Evolutionary conservation across 1,140 invertebrate species (phyloP), one percentile per base, ranked within the genome.

Genomic region (Pogonognathellus flavescens): DNA sequence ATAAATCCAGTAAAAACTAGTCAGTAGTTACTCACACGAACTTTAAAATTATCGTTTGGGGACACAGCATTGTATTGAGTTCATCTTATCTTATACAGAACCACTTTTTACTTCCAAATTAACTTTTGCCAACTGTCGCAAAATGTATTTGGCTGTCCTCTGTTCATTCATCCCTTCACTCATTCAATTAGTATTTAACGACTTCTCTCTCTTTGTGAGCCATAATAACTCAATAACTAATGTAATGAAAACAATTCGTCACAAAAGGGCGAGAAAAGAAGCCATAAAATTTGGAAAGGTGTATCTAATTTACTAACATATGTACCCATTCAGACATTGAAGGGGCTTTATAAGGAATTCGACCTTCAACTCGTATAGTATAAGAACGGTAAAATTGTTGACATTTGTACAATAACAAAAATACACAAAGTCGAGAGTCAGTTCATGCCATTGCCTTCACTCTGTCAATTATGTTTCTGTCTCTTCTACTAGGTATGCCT

Each of bases 221-320:
- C n/a, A 14, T 57, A 57, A 57, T n/a, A n/a, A 57, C 53, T 57
- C 53, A n/a, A 57, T 57, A 41, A 41, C n/a, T n/a, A n/a, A 41
- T 76, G 25, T 18, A 49, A 50, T 31, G 16, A 31, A 76, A 50
- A 41, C 70, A 76, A 49, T 76, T 41, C 41, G 16, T 50, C 16
- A 76, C 14, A n/a, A 50, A 66, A 72, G 31, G 8, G 31, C 7
- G 14, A 76, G 41, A 76, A 76, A 49, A 31, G 70, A 49, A 76
- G 70, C 25, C 70, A 76, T 76, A 76, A 76, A 76, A 76, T 76
- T 76, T 76, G 70, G 70, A 76, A 76, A 76, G 70, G 70, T n/a
- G 70, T 76, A 41, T 76, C 70, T 76, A 76, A 76, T 76, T 49
- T 76, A 62, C n/a, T 49, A 7, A 41, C 4, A 66, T 9, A 25